Evolutionary conservation across 2,113 vertebrate genomes (phyloP), one percentile per base, ranked within the genome.

Genomic region (Protobothrops flavoviridis): DNA sequence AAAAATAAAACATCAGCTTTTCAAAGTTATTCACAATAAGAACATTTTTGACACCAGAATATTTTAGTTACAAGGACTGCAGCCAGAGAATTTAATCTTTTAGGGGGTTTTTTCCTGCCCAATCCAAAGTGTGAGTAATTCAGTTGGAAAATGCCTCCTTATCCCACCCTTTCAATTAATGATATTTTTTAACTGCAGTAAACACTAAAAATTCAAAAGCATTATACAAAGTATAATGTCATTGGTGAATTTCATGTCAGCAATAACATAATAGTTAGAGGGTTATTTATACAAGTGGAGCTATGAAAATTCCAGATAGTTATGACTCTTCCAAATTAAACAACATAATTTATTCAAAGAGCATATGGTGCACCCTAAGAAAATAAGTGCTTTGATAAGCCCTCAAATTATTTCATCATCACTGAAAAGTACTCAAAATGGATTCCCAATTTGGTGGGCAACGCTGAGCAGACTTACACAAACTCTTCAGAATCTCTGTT

Each of bases 331-430:
- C 94, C 93, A 96, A 96, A 89, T 33, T 53, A 96, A 96, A 95
- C 26, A 96, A 88, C 6, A 91, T 92, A 97, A 95, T 95, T 91
- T n/a, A 93, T 95, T 95, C 93, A 87, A 91, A 26, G 7, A 90
- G 0, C 89, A 92, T 92, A 92, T 94, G 92, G 56, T 45, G 92
- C 53, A 89, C 48, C 6, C n/a, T 85, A 93, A 93, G 91, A 88
- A 94, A 94, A 89, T 59, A 93, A 94, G 93, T 59, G 43, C 91
- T 50, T 59, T 94, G 52, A 87, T 26, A 94, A 95, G 96, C 64
- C 57, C n/a, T 87, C 91, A 95, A 94, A 85, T 12, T 81, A 64
- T 90, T 95, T 91, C 15, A 39, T 52, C 29, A 64, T 53, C 94
- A 95, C 87, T 94, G 92, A 94, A 95, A 87, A 94, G 45, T 94